Evolutionary conservation across 35 echinoderm and acorn worm species (phyloP), one percentile per base, ranked within the genome.

Genomic region (Anneissia japonica): DNA sequence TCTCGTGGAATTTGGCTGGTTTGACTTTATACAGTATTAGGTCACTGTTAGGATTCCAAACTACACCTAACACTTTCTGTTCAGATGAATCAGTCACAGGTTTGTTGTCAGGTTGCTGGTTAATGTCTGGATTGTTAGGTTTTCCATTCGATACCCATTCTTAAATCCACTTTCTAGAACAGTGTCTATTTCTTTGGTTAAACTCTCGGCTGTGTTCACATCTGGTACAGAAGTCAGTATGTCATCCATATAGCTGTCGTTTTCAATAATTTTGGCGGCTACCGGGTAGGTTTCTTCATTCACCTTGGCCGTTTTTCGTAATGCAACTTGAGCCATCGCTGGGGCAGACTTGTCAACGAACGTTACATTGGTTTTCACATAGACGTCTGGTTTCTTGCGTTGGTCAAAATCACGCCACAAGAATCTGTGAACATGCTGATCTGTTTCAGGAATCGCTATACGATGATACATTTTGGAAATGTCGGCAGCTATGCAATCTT

Each of bases 181-280:
- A 4, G 5, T 3, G 75, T 77, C 75, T 1, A 77, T 77, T 10
- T 77, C 32, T 37, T 19, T 77, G 2, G 75, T 4, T 37, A 77
- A 31, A n/a, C n/a, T n/a, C 26, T 32, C 9, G 75, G 75, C 75
- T 37, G 3, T 77, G 0, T 9, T 32, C 5, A 77, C 32, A 32
- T 35, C 21, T 10, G 5, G 0, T 13, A 90, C 83, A 11, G 92
- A 93, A 7, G 72, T 76, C 39, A 81, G 85, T 2, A 91, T 95
- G 86, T 95, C 89, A 88, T 91, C 93, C 93, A 95, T 95, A 31
- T 94, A 94, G 35, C 85, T 91, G 38, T 86, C 88, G 12, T 82
- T 23, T 36, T 76, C 76, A 30, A 93, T 30, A 26, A 77, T 26
- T 37, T 74, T 9, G 26, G 88, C 46, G 38, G 87, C 88, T 30